Percentiles rank a stretch among this genome's conserved stretches.
Evolutionary conservation across 2,797 vertebrate species (phyloP).

Genomic region (Alfaro cultratus): DNA sequence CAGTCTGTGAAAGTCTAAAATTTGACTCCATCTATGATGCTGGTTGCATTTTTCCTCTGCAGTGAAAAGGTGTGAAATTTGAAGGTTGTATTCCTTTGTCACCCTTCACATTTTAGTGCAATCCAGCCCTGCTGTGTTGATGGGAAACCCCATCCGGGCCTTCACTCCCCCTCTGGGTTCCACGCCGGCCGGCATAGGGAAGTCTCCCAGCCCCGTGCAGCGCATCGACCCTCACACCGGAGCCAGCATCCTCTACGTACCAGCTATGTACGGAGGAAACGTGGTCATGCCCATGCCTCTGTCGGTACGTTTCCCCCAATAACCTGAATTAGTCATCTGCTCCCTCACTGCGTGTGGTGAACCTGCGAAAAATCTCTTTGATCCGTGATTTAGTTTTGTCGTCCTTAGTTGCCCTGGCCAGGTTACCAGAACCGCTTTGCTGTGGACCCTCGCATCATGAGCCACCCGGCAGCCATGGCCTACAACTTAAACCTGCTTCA

Average conservation of each 20-base stretch:
- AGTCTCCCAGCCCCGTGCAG: conserved; percentile 98
- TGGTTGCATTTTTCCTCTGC: not conserved
- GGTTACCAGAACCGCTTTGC: conserved; percentile 97
- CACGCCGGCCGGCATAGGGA: conserved; percentile 88
- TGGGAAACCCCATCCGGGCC: conserved; percentile 96
- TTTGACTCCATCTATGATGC: not conserved
- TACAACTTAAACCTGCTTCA: conserved; percentile 97
- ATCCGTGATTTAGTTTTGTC: conserved; percentile 5
- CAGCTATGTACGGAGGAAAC: conserved; percentile 97
- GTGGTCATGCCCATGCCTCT: conserved; percentile 99
- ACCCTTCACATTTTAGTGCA: conserved; percentile 84
- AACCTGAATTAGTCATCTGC: not conserved
- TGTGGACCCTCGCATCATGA: conserved; percentile 96
- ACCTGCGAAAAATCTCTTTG: not conserved
- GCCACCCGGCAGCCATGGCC: conserved; percentile 94
- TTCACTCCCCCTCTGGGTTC: conserved; percentile 93
- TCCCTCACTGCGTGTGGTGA: not conserved
- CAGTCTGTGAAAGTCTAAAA: not conserved
- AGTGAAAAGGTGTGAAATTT: too few species aligned
- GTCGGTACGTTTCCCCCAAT: conserved; percentile 84
- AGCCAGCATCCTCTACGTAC: conserved; percentile 97
- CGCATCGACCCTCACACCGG: conserved; percentile 97
- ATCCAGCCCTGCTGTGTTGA: conserved; percentile 92
- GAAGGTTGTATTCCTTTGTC: not conserved
- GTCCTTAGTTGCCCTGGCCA: conserved; percentile 90